Evolutionary conservation across 1,140 invertebrate species (phyloP).

Genomic region (Chironomus striatipennis): DNA sequence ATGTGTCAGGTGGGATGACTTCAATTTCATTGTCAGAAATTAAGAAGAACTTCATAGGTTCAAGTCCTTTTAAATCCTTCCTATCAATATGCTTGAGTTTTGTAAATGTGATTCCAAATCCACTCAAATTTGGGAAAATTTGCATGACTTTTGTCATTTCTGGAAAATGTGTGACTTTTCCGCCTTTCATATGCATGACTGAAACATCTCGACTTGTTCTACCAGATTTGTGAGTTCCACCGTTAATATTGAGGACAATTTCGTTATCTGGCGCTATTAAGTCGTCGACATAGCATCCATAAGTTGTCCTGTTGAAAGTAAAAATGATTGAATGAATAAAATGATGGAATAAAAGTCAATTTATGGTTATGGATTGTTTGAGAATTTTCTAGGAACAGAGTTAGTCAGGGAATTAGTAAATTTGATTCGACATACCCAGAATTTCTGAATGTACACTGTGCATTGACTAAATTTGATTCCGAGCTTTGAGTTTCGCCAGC

Average conservation of each 20-base stretch:
- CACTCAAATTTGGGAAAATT: background rate
- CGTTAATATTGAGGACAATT: background rate
- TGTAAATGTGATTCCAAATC: background rate
- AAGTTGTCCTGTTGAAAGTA: background rate
- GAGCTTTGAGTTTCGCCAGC: background rate
- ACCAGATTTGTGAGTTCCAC: background rate
- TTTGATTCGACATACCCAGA: background rate
- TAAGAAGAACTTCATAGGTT: background rate
- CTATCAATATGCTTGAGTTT: background rate
- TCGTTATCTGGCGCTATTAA: background rate
- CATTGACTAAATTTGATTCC: background rate
- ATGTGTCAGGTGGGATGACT: background rate
- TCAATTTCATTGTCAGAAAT: conserved; percentile 9
- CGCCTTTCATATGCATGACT: background rate
- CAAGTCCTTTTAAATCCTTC: background rate
- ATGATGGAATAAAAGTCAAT: too few species aligned
- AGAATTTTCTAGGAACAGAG: too few species aligned
- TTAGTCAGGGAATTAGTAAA: too few species aligned
- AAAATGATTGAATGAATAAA: background rate
- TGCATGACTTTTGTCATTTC: background rate
- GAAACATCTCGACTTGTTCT: background rate
- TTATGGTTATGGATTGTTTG: too few species aligned
- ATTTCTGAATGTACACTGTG: background rate
- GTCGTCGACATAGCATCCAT: background rate
- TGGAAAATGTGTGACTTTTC: conserved; percentile 1